A percentile compares a stretch with the other conserved stretches of the same genome.
These are phyloP conservation scores for Nasua narica DNA, from an alignment of 2,797 vertebrate species.

Conservation along the genomic window DNA sequence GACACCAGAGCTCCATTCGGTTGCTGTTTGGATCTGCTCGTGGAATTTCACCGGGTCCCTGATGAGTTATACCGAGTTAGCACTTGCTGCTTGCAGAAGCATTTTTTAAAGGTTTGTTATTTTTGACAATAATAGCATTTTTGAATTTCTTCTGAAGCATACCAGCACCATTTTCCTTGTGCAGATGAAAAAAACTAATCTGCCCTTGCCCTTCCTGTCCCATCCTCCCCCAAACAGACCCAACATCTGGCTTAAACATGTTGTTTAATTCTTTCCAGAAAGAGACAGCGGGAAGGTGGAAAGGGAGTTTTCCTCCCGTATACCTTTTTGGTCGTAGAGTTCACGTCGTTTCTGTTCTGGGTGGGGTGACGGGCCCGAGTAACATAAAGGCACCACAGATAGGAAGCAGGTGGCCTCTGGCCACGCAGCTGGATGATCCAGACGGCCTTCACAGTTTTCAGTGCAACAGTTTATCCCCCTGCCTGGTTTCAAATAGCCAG, in stretches of 20 bases:
- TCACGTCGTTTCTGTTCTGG: conserved; percentile 53
- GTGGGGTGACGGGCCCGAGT: conserved; percentile 33
- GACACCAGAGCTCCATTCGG: not conserved
- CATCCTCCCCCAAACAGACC: not conserved
- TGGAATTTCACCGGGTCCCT: not conserved
- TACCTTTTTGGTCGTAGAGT: conserved; percentile 59
- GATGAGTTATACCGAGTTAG: not conserved
- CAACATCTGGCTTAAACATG: conserved; percentile 39
- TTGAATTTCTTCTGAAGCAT: not conserved
- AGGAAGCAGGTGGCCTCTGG: conserved; percentile 60
- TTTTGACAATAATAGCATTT: not conserved
- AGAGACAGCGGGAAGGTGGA: not conserved
- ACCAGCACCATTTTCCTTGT: not conserved
- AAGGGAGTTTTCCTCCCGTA: not conserved
- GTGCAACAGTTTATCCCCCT: conserved; percentile 47
- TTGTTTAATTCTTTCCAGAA: conserved; percentile 69
- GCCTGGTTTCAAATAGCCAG: conserved; percentile 67
- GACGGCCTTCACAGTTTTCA: conserved; percentile 65
- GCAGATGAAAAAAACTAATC: not conserved
- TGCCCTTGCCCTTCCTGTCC: not conserved
- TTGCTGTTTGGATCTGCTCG: not conserved
- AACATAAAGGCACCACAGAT: conserved; percentile 47
- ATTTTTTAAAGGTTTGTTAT: not conserved
- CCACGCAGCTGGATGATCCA: conserved; percentile 79
- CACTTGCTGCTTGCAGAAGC: not conserved